phyloP scores from a whole-genome alignment of 2,113 vertebrate genomes.

The Myanophis thanlyinensis region DNA sequence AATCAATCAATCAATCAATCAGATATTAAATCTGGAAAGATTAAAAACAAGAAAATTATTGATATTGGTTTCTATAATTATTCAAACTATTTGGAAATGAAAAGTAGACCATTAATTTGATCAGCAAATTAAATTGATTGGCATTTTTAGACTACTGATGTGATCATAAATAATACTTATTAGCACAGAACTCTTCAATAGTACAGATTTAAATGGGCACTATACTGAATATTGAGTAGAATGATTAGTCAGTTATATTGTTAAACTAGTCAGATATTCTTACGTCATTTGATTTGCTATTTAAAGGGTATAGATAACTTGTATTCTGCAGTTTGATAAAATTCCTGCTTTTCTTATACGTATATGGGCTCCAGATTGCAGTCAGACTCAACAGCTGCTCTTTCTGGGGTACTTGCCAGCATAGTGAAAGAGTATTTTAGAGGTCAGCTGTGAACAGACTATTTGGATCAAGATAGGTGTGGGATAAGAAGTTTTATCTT shows the following conservation, averaged over 20 bases:
- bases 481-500: not conserved
- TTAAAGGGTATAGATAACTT: not conserved
- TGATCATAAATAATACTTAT: not conserved
- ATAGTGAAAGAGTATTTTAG: not conserved
- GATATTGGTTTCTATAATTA: not conserved
- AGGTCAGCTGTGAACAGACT: not conserved
- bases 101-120: not conserved
- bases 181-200: not conserved
- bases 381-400: not conserved
- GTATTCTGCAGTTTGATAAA: not conserved
- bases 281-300: not conserved
- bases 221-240: not conserved
- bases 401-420: not conserved
- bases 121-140: not conserved
- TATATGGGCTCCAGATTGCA: not conserved
- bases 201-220: not conserved
- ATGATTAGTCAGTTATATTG: not conserved
- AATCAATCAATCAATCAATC: no score
- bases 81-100: not conserved
- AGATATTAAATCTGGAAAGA: not conserved
- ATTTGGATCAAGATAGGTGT: not conserved
- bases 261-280: not conserved
- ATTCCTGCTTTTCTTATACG: not conserved
- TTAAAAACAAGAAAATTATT: no score
- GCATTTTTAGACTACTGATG: no score